Base-by-base conservation (phyloP, 1,140 invertebrate genomes). In the Philaenus spumarius region DNA sequence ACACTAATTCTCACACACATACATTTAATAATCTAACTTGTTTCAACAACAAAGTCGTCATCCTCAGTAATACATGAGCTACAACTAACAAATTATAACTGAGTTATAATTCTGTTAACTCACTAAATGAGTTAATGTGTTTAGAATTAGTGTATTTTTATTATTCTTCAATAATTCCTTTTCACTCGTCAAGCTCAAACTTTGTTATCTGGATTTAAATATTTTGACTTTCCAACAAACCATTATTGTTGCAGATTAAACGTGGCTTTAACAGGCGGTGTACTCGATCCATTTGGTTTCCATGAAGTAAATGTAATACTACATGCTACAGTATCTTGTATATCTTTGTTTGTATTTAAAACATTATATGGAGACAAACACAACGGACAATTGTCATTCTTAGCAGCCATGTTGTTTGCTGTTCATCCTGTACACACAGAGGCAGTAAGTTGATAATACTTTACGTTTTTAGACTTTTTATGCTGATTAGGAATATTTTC, bases 361-460 rank as follows among this genome's bases (percentile, higher is more conserved):
- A 55, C 68, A 51, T 56, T 81, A 26, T 68, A 80, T 26, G 65
- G 68, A 30, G 60, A 65, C 24, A 67, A 69, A 52, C 58, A 45
- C 5, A 45, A 57, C 58, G 60, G 62, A 11, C 65, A 68, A 30
- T 66, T 72, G 61, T 70, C 79, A 57, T 84, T 84, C 71, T 70
- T 85, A 58, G 78, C 85, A 30, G 77, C 90, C 48, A 64, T 89
- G 0, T 68, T 97, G 39, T 98, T 97, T 80, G 82, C 91, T 47
- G 84, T 92, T 24, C 87, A 90, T 76, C 87, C 87, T 20, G 71
- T 90, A 58, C 87, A 90, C 67, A 77, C 81, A 57, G 86, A 89
- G 75, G 82, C 83, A 66, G 84, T 86, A 72, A 76, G 79, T 76
- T 3, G 39, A 42, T 42, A 5, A 14, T 42, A 19, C 14, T n/a